Evolutionary conservation across 2,888 invertebrate genomes (phyloP), one percentile per base, ranked within the genome.

Genomic region (Subacronicta megacephala): DNA sequence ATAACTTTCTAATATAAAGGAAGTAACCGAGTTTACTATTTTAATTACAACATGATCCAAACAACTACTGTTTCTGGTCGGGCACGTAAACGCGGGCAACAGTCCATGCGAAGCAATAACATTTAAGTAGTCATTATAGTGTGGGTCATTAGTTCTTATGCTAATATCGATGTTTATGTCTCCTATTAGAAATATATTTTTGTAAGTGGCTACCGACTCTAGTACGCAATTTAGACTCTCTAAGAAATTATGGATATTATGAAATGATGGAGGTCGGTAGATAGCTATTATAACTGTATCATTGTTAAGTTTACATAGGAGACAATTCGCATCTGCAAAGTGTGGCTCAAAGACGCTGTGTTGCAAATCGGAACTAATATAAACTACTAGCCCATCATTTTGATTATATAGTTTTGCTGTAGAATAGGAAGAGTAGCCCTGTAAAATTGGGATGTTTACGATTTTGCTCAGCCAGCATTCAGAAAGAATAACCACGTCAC

Each of bases 211-310:
- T n/a, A n/a, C n/a, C n/a, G n/a, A n/a, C n/a, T n/a, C n/a, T 29
- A 47, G 17, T 12, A 38, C 7, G 26, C 12, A 29, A 38, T 47
- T 18, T 17, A 47, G 10, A 7, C 29, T 38, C 17, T 38, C 4
- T 9, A 47, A 7, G n/a, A 47, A 47, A 2, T 26, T 17, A 17
- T 17, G 37, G 9, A 17, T 38, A 1, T 36, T 6, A 1, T 7
- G 16, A 38, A 38, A 47, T 3, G 29, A 47, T 38, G 47, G 47
- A 10, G 47, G 47, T 37, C 47, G 12, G 15, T 47, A 47, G 4
- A 29, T 9, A 5, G 47, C 26, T 29, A 38, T 7, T 6, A 47
- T 38, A 6, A 38, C 38, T 17, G 12, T 38, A 5, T 47, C 29
- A 0, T 7, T 1, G 5, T 5, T 17, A 1, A 47, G 7, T 38